Conservation (phyloP, 2,797 vertebrate species). For the Coregonus suidteri region DNA sequence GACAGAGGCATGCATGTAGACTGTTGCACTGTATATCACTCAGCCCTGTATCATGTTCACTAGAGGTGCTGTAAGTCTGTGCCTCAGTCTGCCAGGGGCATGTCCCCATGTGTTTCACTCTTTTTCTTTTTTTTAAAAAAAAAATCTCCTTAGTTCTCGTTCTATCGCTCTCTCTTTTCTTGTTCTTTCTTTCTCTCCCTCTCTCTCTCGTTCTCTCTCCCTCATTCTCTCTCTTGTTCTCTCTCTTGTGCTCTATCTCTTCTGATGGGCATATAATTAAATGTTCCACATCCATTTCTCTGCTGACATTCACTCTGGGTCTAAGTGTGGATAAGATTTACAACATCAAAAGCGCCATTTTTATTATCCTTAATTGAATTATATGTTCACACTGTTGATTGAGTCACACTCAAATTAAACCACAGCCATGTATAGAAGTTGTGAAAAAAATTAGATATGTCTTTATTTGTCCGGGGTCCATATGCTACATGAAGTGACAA, state of each 20-base stretch:
- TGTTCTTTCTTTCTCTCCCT: neutral
- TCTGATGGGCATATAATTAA: conserved; percentile 15
- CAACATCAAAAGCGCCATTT: conserved; percentile 19
- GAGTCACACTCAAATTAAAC: conserved; percentile 3
- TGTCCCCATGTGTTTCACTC: neutral
- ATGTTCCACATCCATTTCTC: conserved; percentile 11
- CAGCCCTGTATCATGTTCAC: conserved; percentile 22
- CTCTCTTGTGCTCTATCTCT: conserved; percentile 1
- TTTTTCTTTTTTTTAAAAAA: neutral
- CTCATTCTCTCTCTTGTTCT: neutral
- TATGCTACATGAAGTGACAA: conserved; percentile 9
- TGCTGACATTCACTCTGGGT: conserved; percentile 10
- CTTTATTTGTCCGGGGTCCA: neutral
- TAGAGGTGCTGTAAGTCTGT: conserved; percentile 15
- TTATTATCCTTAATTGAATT: conserved; percentile 8
- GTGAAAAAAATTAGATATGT: neutral
- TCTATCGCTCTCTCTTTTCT: conserved; percentile 3
- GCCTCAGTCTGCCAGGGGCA: conserved; percentile 28
- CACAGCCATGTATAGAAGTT: neutral
- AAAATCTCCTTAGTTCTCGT: conserved; percentile 2
- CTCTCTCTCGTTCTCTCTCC: neutral
- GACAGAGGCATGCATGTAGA: conserved; percentile 9
- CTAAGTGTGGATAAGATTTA: conserved; percentile 12
- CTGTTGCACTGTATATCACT: conserved; percentile 21
- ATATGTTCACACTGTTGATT: conserved; percentile 18